phyloP scores from a whole-genome alignment of 1,140 invertebrate genomes.

The Diorhabda elongata region DNA sequence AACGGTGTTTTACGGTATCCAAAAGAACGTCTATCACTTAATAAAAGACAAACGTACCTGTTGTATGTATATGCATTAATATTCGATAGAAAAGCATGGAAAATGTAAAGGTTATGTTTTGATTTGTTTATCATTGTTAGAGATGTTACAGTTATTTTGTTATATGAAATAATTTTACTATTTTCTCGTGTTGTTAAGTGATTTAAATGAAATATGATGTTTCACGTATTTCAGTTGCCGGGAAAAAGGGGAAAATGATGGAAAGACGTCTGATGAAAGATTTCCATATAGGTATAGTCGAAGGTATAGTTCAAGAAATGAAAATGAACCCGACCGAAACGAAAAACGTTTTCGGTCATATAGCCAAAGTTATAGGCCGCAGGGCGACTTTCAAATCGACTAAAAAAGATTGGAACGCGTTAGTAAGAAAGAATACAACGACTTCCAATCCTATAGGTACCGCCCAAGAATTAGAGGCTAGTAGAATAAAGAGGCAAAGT shows the following conservation, averaged over 20 bases:
- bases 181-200: neutral
- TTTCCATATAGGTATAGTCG: constrained; percentile 74
- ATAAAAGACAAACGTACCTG: too few species aligned
- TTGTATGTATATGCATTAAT: too few species aligned
- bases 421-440: constrained; percentile 67
- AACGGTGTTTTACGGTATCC: too few species aligned
- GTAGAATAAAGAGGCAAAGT: constrained; percentile 61
- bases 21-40: too few species aligned
- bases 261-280: constrained; percentile 79
- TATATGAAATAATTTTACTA: too few species aligned
- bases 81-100: too few species aligned
- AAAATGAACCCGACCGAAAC: constrained; percentile 52
- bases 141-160: too few species aligned
- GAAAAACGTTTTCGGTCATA: constrained; percentile 75
- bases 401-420: constrained; percentile 80
- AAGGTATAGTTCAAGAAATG: constrained; percentile 51
- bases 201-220: neutral
- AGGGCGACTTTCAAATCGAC: constrained; percentile 56
- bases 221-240: constrained; percentile 6
- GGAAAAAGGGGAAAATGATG: constrained; percentile 72
- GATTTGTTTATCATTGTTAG: too few species aligned
- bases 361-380: constrained; percentile 69
- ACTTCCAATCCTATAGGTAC: constrained; percentile 73
- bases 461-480: constrained; percentile 58
- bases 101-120: too few species aligned